phyloP scores from a whole-genome alignment of 2,797 vertebrate genomes.

The Syncerus caffer region DNA sequence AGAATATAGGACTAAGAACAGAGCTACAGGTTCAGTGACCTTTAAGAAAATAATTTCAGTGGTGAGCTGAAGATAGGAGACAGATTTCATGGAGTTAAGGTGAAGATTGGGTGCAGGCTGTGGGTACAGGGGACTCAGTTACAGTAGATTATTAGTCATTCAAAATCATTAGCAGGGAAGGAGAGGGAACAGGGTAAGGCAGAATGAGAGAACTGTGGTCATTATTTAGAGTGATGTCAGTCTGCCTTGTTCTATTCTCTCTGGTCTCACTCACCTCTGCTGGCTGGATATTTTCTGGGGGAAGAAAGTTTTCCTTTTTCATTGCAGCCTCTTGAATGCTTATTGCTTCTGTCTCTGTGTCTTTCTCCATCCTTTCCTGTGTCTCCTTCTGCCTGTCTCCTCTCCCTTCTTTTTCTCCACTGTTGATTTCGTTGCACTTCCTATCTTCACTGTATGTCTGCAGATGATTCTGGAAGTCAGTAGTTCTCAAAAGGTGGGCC shows the following conservation, averaged over 20 bases:
- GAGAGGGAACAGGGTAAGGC: not conserved
- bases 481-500: not conserved
- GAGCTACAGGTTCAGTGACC: not conserved
- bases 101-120: not conserved
- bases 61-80: not conserved
- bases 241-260: not conserved
- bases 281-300: not conserved
- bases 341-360: not conserved
- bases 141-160: not conserved
- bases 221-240: not conserved
- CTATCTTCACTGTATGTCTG: not conserved
- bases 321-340: not conserved
- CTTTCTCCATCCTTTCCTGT: not conserved
- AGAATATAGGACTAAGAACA: not conserved
- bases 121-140: not conserved
- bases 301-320: not conserved
- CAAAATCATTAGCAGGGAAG: not conserved
- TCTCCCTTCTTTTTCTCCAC: not conserved
- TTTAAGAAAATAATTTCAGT: not conserved
- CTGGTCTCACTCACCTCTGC: not conserved
- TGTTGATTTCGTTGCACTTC: not conserved
- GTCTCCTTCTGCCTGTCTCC: not conserved
- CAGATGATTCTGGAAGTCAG: not conserved
- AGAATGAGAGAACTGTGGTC: not conserved
- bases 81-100: not conserved